phyloP scores from a whole-genome alignment of 2,888 invertebrate species.

The Pollenia angustigena region DNA sequence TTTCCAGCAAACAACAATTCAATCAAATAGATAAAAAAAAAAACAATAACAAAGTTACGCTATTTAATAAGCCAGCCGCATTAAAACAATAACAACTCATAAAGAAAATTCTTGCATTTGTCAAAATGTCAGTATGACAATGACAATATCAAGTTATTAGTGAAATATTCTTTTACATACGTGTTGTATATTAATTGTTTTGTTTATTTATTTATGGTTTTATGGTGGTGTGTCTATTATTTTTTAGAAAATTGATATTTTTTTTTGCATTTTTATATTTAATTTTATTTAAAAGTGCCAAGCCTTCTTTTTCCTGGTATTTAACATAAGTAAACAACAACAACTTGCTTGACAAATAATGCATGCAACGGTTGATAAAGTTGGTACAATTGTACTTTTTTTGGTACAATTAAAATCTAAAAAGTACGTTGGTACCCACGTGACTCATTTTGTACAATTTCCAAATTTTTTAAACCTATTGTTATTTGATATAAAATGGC shows the following conservation, averaged over 20 bases:
- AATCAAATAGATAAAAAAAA: conserved; percentile 7
- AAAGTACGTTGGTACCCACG: too few species aligned
- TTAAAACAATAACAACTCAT: conserved; percentile 25
- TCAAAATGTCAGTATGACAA: background rate
- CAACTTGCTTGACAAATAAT: background rate
- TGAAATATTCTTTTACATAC: conserved; percentile 3
- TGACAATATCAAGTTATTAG: conserved; percentile 42
- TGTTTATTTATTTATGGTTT: conserved; percentile 19
- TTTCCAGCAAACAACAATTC: conserved; percentile 9
- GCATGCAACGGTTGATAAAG: too few species aligned
- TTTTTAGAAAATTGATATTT: conserved; percentile 39
- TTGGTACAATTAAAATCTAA: too few species aligned
- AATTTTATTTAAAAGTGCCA: conserved; percentile 5
- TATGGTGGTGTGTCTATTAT: conserved; percentile 27
- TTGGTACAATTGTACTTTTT: too few species aligned
- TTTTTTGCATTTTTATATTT: background rate
- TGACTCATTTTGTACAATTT: too few species aligned
- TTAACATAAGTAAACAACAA: conserved; percentile 1
- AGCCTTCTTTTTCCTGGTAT: conserved; percentile 42
- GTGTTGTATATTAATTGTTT: conserved; percentile 32
- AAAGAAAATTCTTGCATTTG: conserved; percentile 21
- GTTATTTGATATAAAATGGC: too few species aligned
- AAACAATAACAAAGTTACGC: conserved; percentile 7
- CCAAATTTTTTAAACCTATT: too few species aligned
- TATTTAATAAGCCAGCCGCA: background rate